phyloP scores from a whole-genome alignment of 35 echinoderm and acorn worm genomes.

The Nesometra sesokonis region DNA sequence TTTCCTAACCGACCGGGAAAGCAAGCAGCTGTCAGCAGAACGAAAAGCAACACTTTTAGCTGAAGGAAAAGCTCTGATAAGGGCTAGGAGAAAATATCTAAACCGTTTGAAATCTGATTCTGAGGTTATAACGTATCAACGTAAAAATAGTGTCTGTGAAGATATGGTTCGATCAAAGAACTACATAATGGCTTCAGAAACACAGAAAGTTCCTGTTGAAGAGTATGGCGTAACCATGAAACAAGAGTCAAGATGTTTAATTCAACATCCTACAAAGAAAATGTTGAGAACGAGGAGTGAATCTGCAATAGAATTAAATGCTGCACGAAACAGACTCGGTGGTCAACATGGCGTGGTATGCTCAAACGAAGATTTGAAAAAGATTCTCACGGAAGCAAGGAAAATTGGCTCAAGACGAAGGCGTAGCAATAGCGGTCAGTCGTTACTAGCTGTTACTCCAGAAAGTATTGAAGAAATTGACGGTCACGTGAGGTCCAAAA shows the following conservation, averaged over 20 bases:
- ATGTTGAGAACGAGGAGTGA: slow-evolving; percentile 61
- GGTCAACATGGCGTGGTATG: slow-evolving; percentile 35
- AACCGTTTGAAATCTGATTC: neutral
- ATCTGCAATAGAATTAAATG: slow-evolving; percentile 44
- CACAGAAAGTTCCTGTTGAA: neutral
- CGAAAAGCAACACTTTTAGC: neutral
- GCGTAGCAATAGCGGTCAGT: slow-evolving; percentile 14
- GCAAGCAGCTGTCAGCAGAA: neutral
- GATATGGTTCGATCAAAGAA: neutral
- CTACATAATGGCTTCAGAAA: neutral
- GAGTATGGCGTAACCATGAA: neutral
- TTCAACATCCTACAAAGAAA: slow-evolving; percentile 54
- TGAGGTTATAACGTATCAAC: neutral
- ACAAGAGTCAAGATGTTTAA: neutral
- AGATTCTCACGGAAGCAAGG: slow-evolving; percentile 43
- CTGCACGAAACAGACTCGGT: neutral
- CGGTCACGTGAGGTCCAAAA: neutral
- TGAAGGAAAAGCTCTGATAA: neutral
- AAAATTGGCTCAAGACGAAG: slow-evolving; percentile 10
- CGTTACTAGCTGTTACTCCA: slow-evolving; percentile 29
- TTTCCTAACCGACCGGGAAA: neutral
- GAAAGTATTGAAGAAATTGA: slow-evolving; percentile 18
- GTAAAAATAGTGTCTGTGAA: neutral
- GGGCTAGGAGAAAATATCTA: neutral
- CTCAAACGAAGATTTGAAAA: slow-evolving; percentile 53